A percentile compares a stretch with the other conserved stretches of the same genome.
Conservation (phyloP, 2,888 invertebrate species). For the Opisthograptis luteolata region DNA sequence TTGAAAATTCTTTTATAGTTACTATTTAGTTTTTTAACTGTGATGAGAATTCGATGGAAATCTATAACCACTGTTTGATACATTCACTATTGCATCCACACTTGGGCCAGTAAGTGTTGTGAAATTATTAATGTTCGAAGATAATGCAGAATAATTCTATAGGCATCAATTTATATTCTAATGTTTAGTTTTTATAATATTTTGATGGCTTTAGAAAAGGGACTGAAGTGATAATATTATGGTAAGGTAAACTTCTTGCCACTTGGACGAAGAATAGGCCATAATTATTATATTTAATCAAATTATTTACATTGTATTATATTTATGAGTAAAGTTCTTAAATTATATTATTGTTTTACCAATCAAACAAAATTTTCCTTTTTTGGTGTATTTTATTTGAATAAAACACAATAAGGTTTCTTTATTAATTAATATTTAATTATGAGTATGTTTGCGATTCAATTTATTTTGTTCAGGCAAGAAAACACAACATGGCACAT, state of each 20-base stretch:
- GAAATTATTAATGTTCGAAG: neutral
- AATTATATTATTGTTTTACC: conserved; percentile 39
- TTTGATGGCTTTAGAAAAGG: conserved; percentile 3
- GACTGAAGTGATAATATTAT: conserved; percentile 21
- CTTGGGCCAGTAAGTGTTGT: too few relatives aligned
- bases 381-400: conserved; percentile 15
- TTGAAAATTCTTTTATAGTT: too few relatives aligned
- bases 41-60: too few relatives aligned
- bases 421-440: conserved; percentile 10
- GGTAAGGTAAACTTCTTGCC: conserved; percentile 26
- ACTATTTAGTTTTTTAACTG: too few relatives aligned
- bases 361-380: conserved; percentile 2
- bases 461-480: conserved; percentile 33
- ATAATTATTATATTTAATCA: conserved; percentile 44
- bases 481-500: conserved; percentile 43
- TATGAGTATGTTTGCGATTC: conserved; percentile 27
- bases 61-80: too few relatives aligned
- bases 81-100: too few relatives aligned
- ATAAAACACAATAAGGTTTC: conserved; percentile 5
- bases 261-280: conserved; percentile 35
- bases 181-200: neutral
- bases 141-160: neutral
- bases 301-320: conserved; percentile 49
- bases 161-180: conserved; percentile 2
- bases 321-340: conserved; percentile 41